These are phyloP conservation scores for Oligia latruncula DNA, from an alignment of 2,888 invertebrate species.

Conservation along the genomic window DNA sequence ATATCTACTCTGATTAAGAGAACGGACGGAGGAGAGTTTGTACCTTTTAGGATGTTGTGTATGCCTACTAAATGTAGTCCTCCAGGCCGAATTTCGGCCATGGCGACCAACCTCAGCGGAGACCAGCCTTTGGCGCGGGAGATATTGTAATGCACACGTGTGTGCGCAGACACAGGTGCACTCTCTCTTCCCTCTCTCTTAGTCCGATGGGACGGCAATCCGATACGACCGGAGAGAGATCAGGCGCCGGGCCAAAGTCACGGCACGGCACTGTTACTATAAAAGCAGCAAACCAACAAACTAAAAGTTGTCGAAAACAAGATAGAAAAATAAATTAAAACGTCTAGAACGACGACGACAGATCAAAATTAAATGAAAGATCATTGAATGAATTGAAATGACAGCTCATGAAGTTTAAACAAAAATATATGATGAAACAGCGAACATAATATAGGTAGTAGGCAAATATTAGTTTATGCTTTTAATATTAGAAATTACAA, in stretches of 20 bases:
- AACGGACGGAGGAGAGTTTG: neutral
- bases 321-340: neutral
- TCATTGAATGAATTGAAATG: conserved; percentile 27
- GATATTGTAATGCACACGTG: too few relatives aligned
- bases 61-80: neutral
- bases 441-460: conserved; percentile 14
- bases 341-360: neutral
- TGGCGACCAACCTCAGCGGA: too few relatives aligned
- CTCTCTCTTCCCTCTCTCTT: neutral
- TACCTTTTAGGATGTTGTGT: neutral
- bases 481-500: conserved; percentile 50
- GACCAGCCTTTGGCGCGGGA: neutral
- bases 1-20: neutral
- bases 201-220: neutral
- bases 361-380: conserved; percentile 5
- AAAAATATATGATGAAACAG: conserved; percentile 19
- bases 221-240: too few relatives aligned
- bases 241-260: neutral
- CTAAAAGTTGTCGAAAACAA: neutral
- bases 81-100: neutral
- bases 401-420: conserved; percentile 20
- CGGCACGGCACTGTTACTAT: neutral
- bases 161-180: too few relatives aligned
- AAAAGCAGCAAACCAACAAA: neutral
- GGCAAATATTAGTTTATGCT: conserved; percentile 38